Percentiles rank a stretch among this genome's conserved stretches.
Conservation (phyloP, 92 coral and sea anemone species). For the Phenganax stokvisi region DNA sequence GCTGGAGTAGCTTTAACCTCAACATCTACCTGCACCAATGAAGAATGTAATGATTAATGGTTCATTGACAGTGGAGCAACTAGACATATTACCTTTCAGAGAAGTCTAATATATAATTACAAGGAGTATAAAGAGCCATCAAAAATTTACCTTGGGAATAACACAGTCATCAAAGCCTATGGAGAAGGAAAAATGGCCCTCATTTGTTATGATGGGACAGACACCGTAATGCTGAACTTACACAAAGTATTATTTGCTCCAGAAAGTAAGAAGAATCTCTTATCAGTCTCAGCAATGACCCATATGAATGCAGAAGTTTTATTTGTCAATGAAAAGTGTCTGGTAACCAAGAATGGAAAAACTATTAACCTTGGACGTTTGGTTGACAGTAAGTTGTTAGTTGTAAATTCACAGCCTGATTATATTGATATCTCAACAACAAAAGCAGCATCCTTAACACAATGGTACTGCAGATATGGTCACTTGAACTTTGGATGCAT, state of each 20-base stretch:
- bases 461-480: constrained; percentile 41
- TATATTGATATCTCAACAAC: constrained; percentile 8
- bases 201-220: background rate
- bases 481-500: constrained; percentile 26
- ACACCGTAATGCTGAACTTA: background rate
- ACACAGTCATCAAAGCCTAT: constrained; percentile 24
- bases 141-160: constrained; percentile 33
- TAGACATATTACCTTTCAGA: constrained; percentile 44
- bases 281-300: constrained; percentile 33
- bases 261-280: constrained; percentile 22
- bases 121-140: constrained; percentile 4
- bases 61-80: constrained; percentile 53
- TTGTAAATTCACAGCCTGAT: background rate
- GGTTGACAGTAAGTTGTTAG: constrained; percentile 9
- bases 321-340: constrained; percentile 31
- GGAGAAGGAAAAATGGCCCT: constrained; percentile 26
- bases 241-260: constrained; percentile 34
- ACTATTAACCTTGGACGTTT: constrained; percentile 27
- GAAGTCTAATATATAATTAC: constrained; percentile 4
- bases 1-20: constrained; percentile 33
- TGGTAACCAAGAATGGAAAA: constrained; percentile 21
- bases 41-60: constrained; percentile 33
- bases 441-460: background rate
- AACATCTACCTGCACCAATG: background rate
- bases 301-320: constrained; percentile 33